Base-by-base conservation (phyloP, 2,797 vertebrate genomes). In the Mormyrus proboscirostris region DNA sequence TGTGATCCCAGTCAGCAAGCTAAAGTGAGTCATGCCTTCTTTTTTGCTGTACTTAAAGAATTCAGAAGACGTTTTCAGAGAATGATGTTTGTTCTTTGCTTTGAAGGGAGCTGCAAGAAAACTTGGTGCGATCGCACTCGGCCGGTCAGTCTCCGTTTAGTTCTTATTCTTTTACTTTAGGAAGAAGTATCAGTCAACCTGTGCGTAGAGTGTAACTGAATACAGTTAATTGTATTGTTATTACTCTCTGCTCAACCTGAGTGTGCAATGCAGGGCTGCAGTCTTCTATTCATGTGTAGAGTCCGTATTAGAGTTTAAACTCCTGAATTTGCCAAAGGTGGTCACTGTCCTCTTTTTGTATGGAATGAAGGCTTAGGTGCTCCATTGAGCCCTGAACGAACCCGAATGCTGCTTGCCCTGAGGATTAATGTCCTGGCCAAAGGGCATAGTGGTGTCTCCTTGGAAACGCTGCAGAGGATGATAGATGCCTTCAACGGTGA, bases 381-480 rank as follows among this genome's bases (percentile, higher is more conserved):
- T 90, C 99, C 99, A 0, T 91, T 99, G 62, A 98, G 94, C 87
- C 98, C 98, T n/a, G 97, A 99, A 91, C 97, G 98, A 89, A 97
- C 98, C 44, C 97, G 98, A 91, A 99, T 99, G 98, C 95, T 99
- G 88, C 94, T 99, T 88, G 98, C 98, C 0, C 95, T 99, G 91
- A 97, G 99, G 93, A 98, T 99, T 94, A 99, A 99, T 85, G 96
- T 99, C 90, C 95, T 99, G 91, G 98, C 98, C 88, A 99, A 99
- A 96, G 99, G 99, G 41, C 90, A 99, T 94, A 99, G 99, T 29
- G 99, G 99, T 33, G 96, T 99, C 94, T 99, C 98, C 86, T 93
- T 97, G 90, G 97, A 98, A 94, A 99, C 98, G 0, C 97, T 99
- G 69, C 94, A 96, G 59, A 96, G 96, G 94, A 98, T 98, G 93